Percentiles rank a stretch among this genome's conserved stretches.
Conservation (phyloP, 2,797 vertebrate genomes). For the Zenarchopterus dispar region DNA sequence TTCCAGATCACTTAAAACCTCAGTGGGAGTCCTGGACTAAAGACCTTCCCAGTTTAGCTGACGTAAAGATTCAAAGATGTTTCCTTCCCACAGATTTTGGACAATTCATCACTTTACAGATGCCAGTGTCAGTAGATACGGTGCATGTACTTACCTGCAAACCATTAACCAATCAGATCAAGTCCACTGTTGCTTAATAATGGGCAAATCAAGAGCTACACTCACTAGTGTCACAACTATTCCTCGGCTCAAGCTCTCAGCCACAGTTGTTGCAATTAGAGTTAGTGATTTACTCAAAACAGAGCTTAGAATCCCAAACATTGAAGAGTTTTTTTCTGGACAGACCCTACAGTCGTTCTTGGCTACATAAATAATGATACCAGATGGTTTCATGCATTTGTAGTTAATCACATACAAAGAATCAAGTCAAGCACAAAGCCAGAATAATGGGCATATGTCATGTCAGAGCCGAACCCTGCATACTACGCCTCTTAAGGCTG, state of each 20-base stretch:
- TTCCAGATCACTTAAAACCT: slow-evolving; percentile 31
- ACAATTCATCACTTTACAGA: slow-evolving; percentile 11
- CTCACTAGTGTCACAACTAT: background rate
- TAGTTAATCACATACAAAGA: background rate
- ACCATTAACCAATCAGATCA: background rate
- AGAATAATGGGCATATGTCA: background rate
- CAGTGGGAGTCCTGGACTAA: slow-evolving; percentile 39
- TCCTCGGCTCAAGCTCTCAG: background rate
- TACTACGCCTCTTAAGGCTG: no score
- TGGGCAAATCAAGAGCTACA: background rate
- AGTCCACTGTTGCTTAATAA: background rate
- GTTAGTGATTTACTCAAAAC: background rate
- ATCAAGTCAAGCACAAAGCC: background rate
- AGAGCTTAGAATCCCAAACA: background rate
- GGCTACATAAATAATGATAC: background rate
- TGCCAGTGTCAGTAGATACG: background rate
- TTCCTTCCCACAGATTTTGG: slow-evolving; percentile 15
- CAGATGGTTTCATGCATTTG: no score
- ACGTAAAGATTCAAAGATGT: slow-evolving; percentile 23
- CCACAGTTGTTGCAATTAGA: background rate
- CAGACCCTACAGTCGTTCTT: background rate
- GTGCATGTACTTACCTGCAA: background rate
- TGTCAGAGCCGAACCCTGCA: no score
- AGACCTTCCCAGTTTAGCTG: slow-evolving; percentile 23
- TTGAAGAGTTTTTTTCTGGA: background rate